These are phyloP conservation scores for Drosophila lini DNA, from an alignment of 1,140 invertebrate genomes.

Conservation along the genomic window DNA sequence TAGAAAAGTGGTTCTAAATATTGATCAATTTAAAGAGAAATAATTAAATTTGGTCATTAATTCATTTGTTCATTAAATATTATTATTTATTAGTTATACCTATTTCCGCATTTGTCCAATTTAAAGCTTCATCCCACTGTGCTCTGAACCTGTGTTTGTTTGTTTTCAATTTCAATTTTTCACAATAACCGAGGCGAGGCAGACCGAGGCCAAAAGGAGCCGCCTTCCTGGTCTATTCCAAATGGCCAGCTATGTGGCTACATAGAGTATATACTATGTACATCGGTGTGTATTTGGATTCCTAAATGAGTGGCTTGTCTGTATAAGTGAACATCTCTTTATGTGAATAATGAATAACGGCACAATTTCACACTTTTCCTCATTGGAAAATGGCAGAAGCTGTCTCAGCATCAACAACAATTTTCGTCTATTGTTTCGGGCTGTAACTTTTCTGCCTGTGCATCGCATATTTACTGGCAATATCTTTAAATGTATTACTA, in stretches of 20 bases:
- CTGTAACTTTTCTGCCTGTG: not conserved
- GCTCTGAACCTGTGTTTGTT: slow-evolving; percentile 12
- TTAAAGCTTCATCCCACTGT: slow-evolving; percentile 9
- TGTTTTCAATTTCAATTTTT: slow-evolving; percentile 60
- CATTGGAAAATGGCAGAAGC: slow-evolving; percentile 46
- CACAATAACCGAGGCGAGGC: slow-evolving; percentile 22
- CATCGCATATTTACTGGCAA: not conserved
- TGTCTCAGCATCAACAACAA: not conserved
- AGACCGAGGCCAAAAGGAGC: slow-evolving; percentile 11
- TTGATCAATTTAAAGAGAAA: not conserved
- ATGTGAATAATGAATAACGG: slow-evolving; percentile 38
- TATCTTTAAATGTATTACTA: slow-evolving; percentile 15
- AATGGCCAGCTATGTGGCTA: slow-evolving; percentile 18
- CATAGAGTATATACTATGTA: slow-evolving; percentile 6
- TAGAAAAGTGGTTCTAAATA: slow-evolving; percentile 5
- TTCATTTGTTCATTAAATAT: not conserved
- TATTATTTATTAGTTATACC: not conserved
- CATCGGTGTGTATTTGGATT: not conserved
- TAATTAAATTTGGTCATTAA: not conserved
- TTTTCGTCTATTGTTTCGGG: slow-evolving; percentile 16
- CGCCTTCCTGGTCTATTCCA: slow-evolving; percentile 20
- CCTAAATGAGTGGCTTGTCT: not conserved
- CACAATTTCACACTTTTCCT: slow-evolving; percentile 51
- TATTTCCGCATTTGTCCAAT: not conserved
- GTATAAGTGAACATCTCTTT: not conserved